Evolutionary conservation across 2,113 vertebrate species (phyloP).

Genomic region (Syngnathoides biaculeatus): DNA sequence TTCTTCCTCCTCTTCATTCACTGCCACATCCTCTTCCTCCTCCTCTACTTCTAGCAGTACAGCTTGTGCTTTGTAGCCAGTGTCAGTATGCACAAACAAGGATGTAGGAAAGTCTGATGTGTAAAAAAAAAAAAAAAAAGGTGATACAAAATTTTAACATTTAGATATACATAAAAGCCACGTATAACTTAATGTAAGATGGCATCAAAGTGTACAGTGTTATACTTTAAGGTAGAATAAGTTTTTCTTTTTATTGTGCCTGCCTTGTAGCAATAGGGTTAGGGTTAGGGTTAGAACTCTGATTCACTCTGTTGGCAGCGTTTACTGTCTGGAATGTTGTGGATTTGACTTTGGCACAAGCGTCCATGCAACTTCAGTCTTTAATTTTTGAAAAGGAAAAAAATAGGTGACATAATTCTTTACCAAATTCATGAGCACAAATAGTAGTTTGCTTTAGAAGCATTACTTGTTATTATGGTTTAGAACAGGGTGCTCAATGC

Average conservation of each 20-base stretch:
- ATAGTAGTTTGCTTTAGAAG: not conserved
- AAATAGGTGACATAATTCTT: conserved; percentile 20
- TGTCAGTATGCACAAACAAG: conserved; percentile 33
- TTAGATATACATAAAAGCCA: not conserved
- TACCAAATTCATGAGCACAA: conserved; percentile 11
- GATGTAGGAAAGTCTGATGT: conserved; percentile 41
- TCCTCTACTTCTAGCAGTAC: conserved; percentile 68
- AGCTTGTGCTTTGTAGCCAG: conserved; percentile 51
- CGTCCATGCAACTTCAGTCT: conserved; percentile 15
- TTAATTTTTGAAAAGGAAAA: conserved; percentile 16
- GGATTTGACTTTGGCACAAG: conserved; percentile 27
- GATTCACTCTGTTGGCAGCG: conserved; percentile 26
- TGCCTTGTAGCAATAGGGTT: conserved; percentile 34
- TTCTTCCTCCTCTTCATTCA: conserved; percentile 16
- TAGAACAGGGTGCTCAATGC: too few relatives aligned
- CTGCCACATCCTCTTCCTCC: conserved; percentile 36
- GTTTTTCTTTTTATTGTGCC: conserved; percentile 11
- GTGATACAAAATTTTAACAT: not conserved
- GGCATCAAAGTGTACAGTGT: conserved; percentile 2
- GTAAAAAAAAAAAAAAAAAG: conserved; percentile 21
- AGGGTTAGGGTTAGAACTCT: conserved; percentile 21
- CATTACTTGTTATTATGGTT: not conserved
- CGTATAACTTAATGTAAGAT: conserved; percentile 13
- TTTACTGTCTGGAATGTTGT: conserved; percentile 16
- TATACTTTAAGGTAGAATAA: not conserved